Evolutionary conservation across 2,797 vertebrate species (phyloP).

Genomic region (Argentina silus): DNA sequence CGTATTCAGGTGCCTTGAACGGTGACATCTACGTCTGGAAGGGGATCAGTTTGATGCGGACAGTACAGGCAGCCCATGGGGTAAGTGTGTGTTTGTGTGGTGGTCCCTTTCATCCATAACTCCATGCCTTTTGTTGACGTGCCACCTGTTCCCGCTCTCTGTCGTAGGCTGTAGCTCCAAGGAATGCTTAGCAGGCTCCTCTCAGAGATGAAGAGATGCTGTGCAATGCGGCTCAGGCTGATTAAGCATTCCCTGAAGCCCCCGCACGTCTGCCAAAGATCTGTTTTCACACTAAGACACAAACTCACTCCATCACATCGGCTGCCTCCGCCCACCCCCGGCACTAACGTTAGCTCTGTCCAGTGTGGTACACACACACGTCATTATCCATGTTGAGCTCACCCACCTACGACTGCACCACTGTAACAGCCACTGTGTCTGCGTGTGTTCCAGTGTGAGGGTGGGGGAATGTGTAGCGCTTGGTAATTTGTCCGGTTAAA

Average conservation of each 20-base stretch:
- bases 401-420: not conserved
- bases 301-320: conserved; percentile 4
- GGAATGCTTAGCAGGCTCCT: conserved; percentile 11
- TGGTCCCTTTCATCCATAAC: not conserved
- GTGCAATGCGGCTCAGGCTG: conserved; percentile 11
- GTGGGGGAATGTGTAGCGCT: too few species aligned
- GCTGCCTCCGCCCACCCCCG: conserved; percentile 5
- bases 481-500: too few species aligned
- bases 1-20: conserved; percentile 96
- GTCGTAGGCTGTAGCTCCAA: conserved; percentile 6
- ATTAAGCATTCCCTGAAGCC: conserved; percentile 14
- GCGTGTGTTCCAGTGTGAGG: too few species aligned
- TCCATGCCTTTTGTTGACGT: not conserved
- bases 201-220: not conserved
- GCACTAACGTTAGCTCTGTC: not conserved
- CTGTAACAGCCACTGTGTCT: not conserved
- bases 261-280: conserved; percentile 17
- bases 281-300: conserved; percentile 14
- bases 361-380: not conserved
- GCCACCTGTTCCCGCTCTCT: not conserved
- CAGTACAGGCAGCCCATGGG: conserved; percentile 94
- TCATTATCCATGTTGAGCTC: not conserved
- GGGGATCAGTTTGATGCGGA: conserved; percentile 91
- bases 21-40: conserved; percentile 99
- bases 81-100: conserved; percentile 68